Conservation (phyloP, 2,888 invertebrate species). For the Hyposoter didymator region DNA sequence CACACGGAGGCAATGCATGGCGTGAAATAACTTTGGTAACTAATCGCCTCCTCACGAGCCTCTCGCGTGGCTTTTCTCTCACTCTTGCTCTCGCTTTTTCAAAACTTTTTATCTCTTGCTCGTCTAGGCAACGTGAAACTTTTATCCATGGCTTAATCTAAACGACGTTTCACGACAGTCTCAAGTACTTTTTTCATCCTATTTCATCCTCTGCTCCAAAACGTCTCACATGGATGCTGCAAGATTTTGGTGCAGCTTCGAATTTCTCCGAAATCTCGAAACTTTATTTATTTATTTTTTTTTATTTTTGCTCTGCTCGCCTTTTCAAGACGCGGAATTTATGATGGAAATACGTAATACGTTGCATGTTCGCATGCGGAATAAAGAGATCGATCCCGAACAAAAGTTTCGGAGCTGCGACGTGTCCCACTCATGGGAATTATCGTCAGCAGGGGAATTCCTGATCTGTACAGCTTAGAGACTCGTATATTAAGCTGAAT, state of each 20-base stretch:
- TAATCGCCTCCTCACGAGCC: slow-evolving; percentile 74
- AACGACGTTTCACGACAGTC: slow-evolving; percentile 68
- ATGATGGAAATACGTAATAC: slow-evolving; percentile 8
- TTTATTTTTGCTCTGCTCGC: slow-evolving; percentile 1
- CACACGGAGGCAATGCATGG: slow-evolving; percentile 64
- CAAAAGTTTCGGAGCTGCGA: neutral
- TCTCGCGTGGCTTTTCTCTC: slow-evolving; percentile 36
- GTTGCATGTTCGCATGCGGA: neutral
- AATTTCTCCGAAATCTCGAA: slow-evolving; percentile 52
- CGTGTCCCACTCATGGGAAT: slow-evolving; percentile 8
- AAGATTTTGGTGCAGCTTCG: slow-evolving; percentile 34
- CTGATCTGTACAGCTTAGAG: slow-evolving; percentile 54
- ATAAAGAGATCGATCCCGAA: neutral
- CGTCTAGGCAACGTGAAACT: slow-evolving; percentile 65
- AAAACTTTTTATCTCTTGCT: slow-evolving; percentile 36
- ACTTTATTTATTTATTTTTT: slow-evolving; percentile 6
- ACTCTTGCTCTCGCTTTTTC: slow-evolving; percentile 37
- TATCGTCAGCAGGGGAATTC: slow-evolving; percentile 56
- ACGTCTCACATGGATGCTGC: slow-evolving; percentile 38
- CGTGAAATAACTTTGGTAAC: slow-evolving; percentile 75
- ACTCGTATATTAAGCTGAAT: slow-evolving; percentile 57
- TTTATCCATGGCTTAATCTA: slow-evolving; percentile 71
- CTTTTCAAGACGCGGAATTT: slow-evolving; percentile 21
- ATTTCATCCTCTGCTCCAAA: neutral
- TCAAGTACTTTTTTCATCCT: slow-evolving; percentile 47